A percentile compares a stretch with the other conserved stretches of the same genome.
Conservation (phyloP, 2,113 vertebrate species). For the Donacobius atricapilla region DNA sequence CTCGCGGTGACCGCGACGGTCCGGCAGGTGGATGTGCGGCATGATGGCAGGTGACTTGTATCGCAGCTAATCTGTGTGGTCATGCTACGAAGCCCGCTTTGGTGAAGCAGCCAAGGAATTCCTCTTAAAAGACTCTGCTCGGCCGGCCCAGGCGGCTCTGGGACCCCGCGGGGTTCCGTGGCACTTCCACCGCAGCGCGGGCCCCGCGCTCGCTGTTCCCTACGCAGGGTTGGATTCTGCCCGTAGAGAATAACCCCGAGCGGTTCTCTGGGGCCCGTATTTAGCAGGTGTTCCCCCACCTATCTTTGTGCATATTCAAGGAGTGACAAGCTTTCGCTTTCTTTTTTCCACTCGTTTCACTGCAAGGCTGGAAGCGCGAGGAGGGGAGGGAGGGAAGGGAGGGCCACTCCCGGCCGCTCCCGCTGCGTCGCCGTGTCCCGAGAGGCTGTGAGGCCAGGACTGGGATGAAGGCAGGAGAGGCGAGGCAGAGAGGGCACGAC, state of each 20-base stretch:
- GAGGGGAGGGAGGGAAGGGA: neutral
- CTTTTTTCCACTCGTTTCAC: slow-evolving; percentile 11
- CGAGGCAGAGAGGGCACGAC: neutral
- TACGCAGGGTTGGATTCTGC: neutral
- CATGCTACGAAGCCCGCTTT: slow-evolving; percentile 19
- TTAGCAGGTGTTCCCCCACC: slow-evolving; percentile 18
- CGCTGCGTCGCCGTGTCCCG: neutral
- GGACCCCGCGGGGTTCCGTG: neutral
- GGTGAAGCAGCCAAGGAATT: slow-evolving; percentile 11
- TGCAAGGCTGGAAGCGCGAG: neutral
- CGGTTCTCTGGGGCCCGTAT: neutral
- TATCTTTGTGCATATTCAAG: slow-evolving; percentile 39
- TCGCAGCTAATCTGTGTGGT: neutral
- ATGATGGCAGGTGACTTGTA: neutral
- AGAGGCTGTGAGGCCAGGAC: neutral
- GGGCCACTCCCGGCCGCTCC: neutral
- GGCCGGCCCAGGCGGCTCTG: neutral
- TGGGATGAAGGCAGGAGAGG: neutral
- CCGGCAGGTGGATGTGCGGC: neutral
- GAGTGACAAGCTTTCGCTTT: slow-evolving; percentile 45
- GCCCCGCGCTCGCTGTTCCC: neutral
- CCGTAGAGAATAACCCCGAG: neutral
- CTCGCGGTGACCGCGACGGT: neutral
- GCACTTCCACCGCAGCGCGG: neutral
- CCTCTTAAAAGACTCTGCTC: neutral